These are phyloP conservation scores for Proctacanthus coquilletti DNA, from an alignment of 1,140 invertebrate genomes.

Conservation along the genomic window DNA sequence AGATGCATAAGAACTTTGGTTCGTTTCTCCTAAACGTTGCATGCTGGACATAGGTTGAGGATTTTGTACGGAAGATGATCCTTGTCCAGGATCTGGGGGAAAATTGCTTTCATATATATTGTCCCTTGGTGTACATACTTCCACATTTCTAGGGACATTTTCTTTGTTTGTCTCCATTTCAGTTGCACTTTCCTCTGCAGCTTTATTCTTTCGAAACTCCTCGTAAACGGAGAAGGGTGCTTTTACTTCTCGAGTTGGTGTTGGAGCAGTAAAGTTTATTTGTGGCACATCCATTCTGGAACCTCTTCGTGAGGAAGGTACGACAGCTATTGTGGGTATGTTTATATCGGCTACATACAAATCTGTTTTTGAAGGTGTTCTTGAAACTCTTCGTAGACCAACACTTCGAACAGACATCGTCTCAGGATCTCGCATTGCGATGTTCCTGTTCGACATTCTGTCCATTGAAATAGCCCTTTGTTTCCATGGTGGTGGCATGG, in stretches of 20 bases:
- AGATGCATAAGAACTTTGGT: too few species aligned
- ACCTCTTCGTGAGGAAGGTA: conserved; percentile 10
- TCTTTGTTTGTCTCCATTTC: too few species aligned
- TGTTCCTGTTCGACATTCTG: conserved; percentile 19
- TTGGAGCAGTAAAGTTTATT: conserved; percentile 22
- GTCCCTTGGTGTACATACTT: too few species aligned
- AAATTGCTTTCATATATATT: too few species aligned
- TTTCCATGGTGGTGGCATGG: conserved; percentile 8
- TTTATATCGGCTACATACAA: conserved; percentile 25
- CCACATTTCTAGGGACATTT: neutral
- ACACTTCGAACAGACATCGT: conserved; percentile 22
- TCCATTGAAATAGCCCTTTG: conserved; percentile 20
- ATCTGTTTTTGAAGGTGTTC: conserved; percentile 20
- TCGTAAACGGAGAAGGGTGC: neutral
- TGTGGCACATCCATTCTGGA: conserved; percentile 10
- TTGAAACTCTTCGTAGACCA: conserved; percentile 17
- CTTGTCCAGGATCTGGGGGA: too few species aligned
- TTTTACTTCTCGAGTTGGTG: conserved; percentile 9
- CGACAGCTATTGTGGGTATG: conserved; percentile 20
- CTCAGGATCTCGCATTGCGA: conserved; percentile 11
- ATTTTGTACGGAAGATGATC: too few species aligned
- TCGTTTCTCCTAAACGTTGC: too few species aligned
- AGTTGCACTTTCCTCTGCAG: neutral
- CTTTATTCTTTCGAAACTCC: neutral
- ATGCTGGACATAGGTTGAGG: too few species aligned